Conservation (phyloP, 2,888 invertebrate genomes). For the Crossocerus cetratus region DNA sequence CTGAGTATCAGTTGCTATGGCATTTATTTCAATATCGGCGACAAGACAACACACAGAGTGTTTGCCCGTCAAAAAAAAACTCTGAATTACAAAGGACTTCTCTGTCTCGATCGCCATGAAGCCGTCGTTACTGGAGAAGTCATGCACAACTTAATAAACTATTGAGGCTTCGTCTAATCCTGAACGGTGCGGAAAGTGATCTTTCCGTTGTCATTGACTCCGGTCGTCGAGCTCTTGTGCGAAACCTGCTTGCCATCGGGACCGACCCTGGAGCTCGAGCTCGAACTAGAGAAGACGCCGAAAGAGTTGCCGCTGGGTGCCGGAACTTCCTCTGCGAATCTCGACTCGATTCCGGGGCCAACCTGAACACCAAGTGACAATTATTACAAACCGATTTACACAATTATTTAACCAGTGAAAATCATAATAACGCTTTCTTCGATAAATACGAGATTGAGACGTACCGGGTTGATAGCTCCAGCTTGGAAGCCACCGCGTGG, state of each 20-base stretch:
- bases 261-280: slow-evolving; percentile 79
- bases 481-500: slow-evolving; percentile 64
- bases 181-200: slow-evolving; percentile 81
- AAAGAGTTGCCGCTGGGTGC: slow-evolving; percentile 70
- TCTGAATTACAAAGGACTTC: slow-evolving; percentile 29
- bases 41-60: slow-evolving; percentile 16
- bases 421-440: too few relatives aligned
- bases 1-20: slow-evolving; percentile 31
- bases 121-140: neutral
- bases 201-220: slow-evolving; percentile 86
- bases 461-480: slow-evolving; percentile 67
- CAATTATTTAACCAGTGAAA: too few relatives aligned
- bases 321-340: slow-evolving; percentile 65
- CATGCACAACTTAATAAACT: neutral
- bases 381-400: too few relatives aligned
- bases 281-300: slow-evolving; percentile 83
- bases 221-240: slow-evolving; percentile 81
- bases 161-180: slow-evolving; percentile 60
- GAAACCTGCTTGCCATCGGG: slow-evolving; percentile 80
- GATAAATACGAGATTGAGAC: slow-evolving; percentile 15
- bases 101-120: neutral
- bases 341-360: slow-evolving; percentile 64
- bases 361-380: slow-evolving; percentile 45
- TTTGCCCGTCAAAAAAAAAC: slow-evolving; percentile 20
- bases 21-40: slow-evolving; percentile 20